Conservation (phyloP, 2,797 vertebrate genomes). For the Merluccius polli region DNA sequence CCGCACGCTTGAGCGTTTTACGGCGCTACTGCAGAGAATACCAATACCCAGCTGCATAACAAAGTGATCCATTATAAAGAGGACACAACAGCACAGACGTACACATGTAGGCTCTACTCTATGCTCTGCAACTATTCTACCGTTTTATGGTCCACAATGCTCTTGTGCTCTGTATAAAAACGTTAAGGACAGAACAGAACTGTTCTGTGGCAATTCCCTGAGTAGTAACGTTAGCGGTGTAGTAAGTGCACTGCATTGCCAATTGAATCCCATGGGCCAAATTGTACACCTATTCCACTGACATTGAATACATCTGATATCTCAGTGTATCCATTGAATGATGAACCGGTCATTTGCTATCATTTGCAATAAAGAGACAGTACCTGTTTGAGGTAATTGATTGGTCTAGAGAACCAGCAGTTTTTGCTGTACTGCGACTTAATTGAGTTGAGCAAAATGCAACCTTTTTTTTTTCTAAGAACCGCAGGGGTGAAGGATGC, state of each 20-base stretch:
- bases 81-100: neutral
- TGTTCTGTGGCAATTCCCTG: conserved; percentile 55
- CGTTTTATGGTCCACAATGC: neutral
- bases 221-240: conserved; percentile 44
- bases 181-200: conserved; percentile 28
- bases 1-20: neutral
- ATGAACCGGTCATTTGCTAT: neutral
- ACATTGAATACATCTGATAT: neutral
- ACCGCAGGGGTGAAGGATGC: neutral
- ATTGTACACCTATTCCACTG: neutral
- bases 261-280: conserved; percentile 9
- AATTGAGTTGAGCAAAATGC: neutral
- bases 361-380: neutral
- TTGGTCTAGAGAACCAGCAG: neutral
- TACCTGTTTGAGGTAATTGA: neutral
- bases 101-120: neutral
- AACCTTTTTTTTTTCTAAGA: neutral
- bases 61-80: neutral
- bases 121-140: neutral
- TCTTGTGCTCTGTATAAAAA: conserved; percentile 6
- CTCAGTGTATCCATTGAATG: neutral
- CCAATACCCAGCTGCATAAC: neutral
- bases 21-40: neutral
- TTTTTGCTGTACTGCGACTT: neutral
- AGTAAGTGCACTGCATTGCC: conserved; percentile 47